Percentiles rank a stretch among this genome's conserved stretches.
Conservation (phyloP, 1,140 invertebrate genomes). For the Drosophila virilis region DNA sequence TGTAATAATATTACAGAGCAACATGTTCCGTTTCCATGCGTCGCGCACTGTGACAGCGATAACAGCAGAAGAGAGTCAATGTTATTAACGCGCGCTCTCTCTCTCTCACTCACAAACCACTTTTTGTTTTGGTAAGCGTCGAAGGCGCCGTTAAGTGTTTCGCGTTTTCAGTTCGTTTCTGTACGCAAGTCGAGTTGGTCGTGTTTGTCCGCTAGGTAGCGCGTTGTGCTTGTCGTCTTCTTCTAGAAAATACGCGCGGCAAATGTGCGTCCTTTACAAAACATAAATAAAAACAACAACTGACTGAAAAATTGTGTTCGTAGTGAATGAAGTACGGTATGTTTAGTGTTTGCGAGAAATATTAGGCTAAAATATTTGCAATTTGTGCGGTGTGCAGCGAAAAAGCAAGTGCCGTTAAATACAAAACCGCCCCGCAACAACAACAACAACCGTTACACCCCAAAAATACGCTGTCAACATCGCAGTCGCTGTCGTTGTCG, state of each 20-base stretch:
- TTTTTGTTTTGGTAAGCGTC: slow-evolving; percentile 24
- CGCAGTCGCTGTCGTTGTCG: slow-evolving; percentile 13
- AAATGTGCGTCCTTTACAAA: slow-evolving; percentile 37
- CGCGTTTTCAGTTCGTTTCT: slow-evolving; percentile 61
- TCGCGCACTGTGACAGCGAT: background rate
- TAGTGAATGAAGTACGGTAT: slow-evolving; percentile 9
- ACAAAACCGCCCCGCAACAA: slow-evolving; percentile 66
- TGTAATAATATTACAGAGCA: slow-evolving; percentile 9
- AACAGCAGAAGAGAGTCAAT: background rate
- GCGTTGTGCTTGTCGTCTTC: slow-evolving; percentile 28
- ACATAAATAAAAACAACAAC: slow-evolving; percentile 41
- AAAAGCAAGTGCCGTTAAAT: slow-evolving; percentile 53
- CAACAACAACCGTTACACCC: slow-evolving; percentile 51
- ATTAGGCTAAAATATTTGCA: slow-evolving; percentile 20
- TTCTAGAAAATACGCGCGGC: slow-evolving; percentile 44
- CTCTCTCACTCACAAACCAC: slow-evolving; percentile 11
- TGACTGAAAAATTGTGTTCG: slow-evolving; percentile 21
- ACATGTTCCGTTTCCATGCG: slow-evolving; percentile 27
- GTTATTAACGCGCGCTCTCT: slow-evolving; percentile 5
- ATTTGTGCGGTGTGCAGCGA: slow-evolving; percentile 34
- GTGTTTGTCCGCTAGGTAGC: slow-evolving; percentile 32
- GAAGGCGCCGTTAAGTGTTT: slow-evolving; percentile 22
- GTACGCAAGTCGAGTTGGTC: slow-evolving; percentile 49
- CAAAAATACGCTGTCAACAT: slow-evolving; percentile 43
- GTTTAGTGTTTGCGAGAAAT: slow-evolving; percentile 1